Percentiles rank a stretch among this genome's conserved stretches.
Evolutionary conservation across 2,888 invertebrate species (phyloP).

Genomic region (Drosophila meridionalis): DNA sequence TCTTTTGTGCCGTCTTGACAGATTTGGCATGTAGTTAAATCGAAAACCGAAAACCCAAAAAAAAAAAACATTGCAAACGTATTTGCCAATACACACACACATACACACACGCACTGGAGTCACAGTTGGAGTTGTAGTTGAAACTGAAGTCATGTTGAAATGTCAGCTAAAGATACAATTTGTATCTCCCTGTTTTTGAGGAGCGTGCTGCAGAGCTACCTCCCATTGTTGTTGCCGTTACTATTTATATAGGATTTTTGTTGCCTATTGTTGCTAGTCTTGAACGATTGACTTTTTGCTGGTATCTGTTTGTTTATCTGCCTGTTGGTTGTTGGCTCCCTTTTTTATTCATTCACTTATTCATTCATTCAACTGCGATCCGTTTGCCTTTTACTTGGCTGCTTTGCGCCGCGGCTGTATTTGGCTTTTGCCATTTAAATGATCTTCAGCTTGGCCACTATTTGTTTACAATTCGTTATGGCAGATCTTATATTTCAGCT

Average conservation of each 20-base stretch:
- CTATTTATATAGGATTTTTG: slow-evolving; percentile 39
- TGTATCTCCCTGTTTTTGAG: slow-evolving; percentile 70
- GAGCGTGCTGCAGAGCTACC: slow-evolving; percentile 63
- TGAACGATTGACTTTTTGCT: slow-evolving; percentile 73
- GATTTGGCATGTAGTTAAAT: slow-evolving; percentile 52
- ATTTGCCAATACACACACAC: slow-evolving; percentile 51
- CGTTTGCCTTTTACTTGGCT: slow-evolving; percentile 60
- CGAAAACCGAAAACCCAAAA: slow-evolving; percentile 22
- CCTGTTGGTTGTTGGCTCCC: slow-evolving; percentile 58
- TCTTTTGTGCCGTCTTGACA: slow-evolving; percentile 63
- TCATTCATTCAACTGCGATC: slow-evolving; percentile 61
- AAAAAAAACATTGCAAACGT: slow-evolving; percentile 18
- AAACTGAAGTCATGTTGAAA: slow-evolving; percentile 70
- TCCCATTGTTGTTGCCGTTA: slow-evolving; percentile 39
- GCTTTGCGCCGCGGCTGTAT: slow-evolving; percentile 33
- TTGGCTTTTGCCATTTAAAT: slow-evolving; percentile 67
- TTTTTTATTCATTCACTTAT: slow-evolving; percentile 61
- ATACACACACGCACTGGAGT: slow-evolving; percentile 44
- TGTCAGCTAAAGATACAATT: slow-evolving; percentile 74
- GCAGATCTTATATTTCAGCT: slow-evolving; percentile 57
- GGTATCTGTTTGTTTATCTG: slow-evolving; percentile 52
- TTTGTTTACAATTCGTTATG: slow-evolving; percentile 73
- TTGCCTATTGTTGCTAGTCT: slow-evolving; percentile 56
- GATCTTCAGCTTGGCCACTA: slow-evolving; percentile 47
- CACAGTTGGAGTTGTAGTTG: slow-evolving; percentile 29